Evolutionary conservation across 1,140 invertebrate genomes (phyloP).

Genomic region (Akabosia matsudoensis): DNA sequence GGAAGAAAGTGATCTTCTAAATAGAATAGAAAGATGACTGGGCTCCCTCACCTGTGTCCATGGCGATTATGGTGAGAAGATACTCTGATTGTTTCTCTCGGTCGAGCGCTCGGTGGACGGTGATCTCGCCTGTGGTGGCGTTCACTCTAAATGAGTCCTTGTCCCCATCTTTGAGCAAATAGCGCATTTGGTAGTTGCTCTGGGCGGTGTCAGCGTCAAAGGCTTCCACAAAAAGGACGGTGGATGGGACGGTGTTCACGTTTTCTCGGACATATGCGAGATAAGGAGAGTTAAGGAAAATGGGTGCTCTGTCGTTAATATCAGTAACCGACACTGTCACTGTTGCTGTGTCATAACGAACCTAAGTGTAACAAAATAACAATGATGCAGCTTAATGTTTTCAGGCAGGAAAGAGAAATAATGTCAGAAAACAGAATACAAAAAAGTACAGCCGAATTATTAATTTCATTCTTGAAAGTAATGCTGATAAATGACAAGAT

Average conservation of each 20-base stretch:
- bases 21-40: too few relatives aligned
- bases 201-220: constrained; percentile 86
- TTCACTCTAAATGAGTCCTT: constrained; percentile 74
- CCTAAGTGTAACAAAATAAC: constrained; percentile 29
- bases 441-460: not conserved
- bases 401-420: not conserved
- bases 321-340: constrained; percentile 68
- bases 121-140: constrained; percentile 81
- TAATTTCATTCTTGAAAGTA: not conserved
- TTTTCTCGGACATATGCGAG: constrained; percentile 90
- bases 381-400: not conserved
- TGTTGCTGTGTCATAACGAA: constrained; percentile 54
- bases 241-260: constrained; percentile 60
- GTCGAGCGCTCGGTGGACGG: constrained; percentile 73
- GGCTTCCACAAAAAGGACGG: constrained; percentile 71
- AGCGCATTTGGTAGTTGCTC: constrained; percentile 82
- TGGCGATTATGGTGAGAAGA: constrained; percentile 77
- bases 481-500: too few relatives aligned
- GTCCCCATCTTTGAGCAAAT: constrained; percentile 88
- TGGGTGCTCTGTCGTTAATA: constrained; percentile 91
- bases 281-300: constrained; percentile 86
- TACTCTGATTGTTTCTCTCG: constrained; percentile 78
- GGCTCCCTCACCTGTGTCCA: constrained; percentile 80
- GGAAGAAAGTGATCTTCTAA: too few relatives aligned
- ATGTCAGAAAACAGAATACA: not conserved